Conservation (phyloP, 2,113 vertebrate species). For the Sylvietta virens region DNA sequence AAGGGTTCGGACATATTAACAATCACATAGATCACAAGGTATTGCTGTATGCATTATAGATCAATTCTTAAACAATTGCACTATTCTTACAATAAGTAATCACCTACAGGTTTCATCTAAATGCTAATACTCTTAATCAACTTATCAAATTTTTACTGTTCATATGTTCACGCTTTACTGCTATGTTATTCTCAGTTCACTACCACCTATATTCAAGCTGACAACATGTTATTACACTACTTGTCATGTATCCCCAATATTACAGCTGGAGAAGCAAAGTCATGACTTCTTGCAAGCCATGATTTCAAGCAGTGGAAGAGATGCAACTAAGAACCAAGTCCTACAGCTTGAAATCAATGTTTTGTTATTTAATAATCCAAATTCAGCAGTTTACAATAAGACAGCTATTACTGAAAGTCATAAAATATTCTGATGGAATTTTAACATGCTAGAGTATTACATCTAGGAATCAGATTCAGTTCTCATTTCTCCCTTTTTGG, state of each 20-base stretch:
- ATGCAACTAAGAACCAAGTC: neutral
- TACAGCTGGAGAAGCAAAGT: neutral
- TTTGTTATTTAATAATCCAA: neutral
- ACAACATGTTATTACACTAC: neutral
- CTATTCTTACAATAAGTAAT: neutral
- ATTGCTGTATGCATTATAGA: neutral
- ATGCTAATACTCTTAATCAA: neutral
- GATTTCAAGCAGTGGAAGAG: neutral
- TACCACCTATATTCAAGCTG: neutral
- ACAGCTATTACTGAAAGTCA: neutral
- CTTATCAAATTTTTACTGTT: neutral
- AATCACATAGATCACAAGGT: neutral
- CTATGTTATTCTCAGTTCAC: neutral
- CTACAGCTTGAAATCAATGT: neutral
- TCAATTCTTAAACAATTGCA: neutral
- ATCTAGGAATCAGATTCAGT: neutral
- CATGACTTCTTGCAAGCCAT: neutral
- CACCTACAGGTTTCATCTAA: neutral
- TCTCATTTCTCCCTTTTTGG: neutral
- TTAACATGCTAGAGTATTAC: neutral
- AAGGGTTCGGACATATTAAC: neutral
- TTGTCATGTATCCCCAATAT: neutral
- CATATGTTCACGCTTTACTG: neutral
- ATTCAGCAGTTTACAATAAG: neutral
- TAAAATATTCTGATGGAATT: neutral